Conservation (phyloP, 2,797 vertebrate genomes). For the Diplodus puntazzo region DNA sequence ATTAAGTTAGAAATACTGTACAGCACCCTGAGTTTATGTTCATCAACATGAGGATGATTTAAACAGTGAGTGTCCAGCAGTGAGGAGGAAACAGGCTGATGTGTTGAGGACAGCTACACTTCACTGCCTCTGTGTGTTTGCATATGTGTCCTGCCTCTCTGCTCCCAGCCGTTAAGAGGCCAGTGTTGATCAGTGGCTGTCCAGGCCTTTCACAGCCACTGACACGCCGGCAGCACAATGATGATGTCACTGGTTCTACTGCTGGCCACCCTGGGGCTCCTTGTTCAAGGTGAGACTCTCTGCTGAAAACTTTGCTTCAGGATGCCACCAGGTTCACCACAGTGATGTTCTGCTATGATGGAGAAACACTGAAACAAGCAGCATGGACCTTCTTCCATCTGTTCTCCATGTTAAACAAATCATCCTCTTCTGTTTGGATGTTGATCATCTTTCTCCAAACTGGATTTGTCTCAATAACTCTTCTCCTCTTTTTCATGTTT, state of each 20-base stretch:
- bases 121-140: conserved; percentile 22
- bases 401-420: no score
- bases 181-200: conserved; percentile 28
- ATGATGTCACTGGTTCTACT: conserved; percentile 42
- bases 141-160: conserved; percentile 33
- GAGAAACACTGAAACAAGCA: conserved; percentile 26
- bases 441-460: conserved; percentile 3
- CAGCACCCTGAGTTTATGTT: no score
- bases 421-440: conserved; percentile 18
- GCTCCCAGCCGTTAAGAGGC: conserved; percentile 39
- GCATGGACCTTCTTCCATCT: no score
- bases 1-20: no score
- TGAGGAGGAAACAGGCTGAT: no score
- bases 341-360: conserved; percentile 26
- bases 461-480: conserved; percentile 16
- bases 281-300: conserved; percentile 29
- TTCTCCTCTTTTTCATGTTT: conserved; percentile 23
- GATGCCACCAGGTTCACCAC: conserved; percentile 4
- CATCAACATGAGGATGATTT: no score
- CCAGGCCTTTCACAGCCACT: conserved; percentile 16
- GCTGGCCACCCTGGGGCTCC: conserved; percentile 25
- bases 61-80: no score
- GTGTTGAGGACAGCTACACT: background rate
- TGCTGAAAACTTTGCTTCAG: conserved; percentile 4
- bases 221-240: conserved; percentile 27